Evolutionary conservation across 2,797 vertebrate species (phyloP), one percentile per base, ranked within the genome.

Genomic region (Chelmon rostratus): DNA sequence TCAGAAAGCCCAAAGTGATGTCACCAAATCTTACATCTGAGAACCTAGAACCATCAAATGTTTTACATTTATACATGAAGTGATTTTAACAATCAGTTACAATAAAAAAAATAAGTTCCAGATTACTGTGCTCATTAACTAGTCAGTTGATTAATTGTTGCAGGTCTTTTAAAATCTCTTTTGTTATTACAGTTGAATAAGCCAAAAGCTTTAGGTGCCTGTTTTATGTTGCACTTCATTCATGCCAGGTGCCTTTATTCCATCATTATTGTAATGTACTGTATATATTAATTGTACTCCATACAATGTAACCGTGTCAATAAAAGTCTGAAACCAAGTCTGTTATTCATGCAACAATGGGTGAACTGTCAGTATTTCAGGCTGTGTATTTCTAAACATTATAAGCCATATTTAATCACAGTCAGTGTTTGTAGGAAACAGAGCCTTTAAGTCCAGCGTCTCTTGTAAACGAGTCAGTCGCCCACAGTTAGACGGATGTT

Each of bases 401-500:
- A 28, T 21, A 42, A 58, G 12, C 46, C 62, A 31, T 46, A 56
- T 78, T 84, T 52, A 77, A 73, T 81, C 40, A 59, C 2, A 54
- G 25, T 23, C 16, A 2, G 19, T 33, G 31, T 64, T 61, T 42
- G 31, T 11, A 38, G 37, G 19, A 78, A 82, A 73, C 44, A 52
- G 8, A 56, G 31, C 25, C 63, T 69, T 38, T 40, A 47, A 67
- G 40, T 57, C 56, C 33, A n/a, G 42, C 21, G 25, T 63, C 61
- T 46, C 38, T 23, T 50, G 42, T 83, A 77, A 81, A 76, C 38
- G 47, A 75, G 42, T 66, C 49, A 47, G 33, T 70, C 73, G 4
- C 72, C 73, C 72, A 81, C 64, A 76, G 31, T 67, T 18, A 21
- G 23, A 78, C 67, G 64, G 56, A 74, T 76, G 61, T 71, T 81